Base-by-base conservation (phyloP, 2,888 invertebrate species). In the Tridacna crocea region DNA sequence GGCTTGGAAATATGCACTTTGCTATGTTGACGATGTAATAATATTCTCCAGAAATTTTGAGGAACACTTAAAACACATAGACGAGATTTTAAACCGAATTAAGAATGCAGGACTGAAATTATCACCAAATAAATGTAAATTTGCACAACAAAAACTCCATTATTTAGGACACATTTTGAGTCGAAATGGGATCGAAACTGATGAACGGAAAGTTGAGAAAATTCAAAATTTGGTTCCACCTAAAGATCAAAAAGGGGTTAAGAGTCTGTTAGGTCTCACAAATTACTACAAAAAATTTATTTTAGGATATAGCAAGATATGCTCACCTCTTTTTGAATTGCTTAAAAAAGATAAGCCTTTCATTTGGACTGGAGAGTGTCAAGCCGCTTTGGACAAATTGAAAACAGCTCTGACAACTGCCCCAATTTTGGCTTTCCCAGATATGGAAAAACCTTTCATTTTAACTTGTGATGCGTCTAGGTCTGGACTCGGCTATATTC, bases 201-300 rank as follows among this genome's bases (percentile, higher is more conserved):
- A n/a, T n/a, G n/a, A n/a, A n/a, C n/a, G n/a, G n/a, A n/a, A n/a
- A n/a, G n/a, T n/a, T n/a, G n/a, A n/a, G n/a, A n/a, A n/a, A n/a
- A n/a, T n/a, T n/a, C n/a, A n/a, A n/a, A n/a, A n/a, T n/a, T n/a
- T n/a, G n/a, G n/a, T n/a, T n/a, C n/a, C n/a, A n/a, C n/a, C n/a
- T n/a, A 87, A 66, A 58, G 72, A 46, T 47, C 75, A 78, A 60
- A 85, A 85, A 74, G 77, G 83, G 61, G 55, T 85, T 15, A 65
- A 82, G 46, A 76, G 80, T 55, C 88, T 88, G 72, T 63, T 89
- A 26, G 88, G 88, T 13, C n/a, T 10, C 86, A 88, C 58, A 24
- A n/a, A n/a, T n/a, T n/a, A n/a, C n/a, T n/a, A 51, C 17, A 51
- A 11, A 19, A 60, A 60, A 19, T 60, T 60, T 19, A 72, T 87